These are phyloP conservation scores for Anguilla anguilla DNA, from an alignment of 2,797 vertebrate species.

Conservation along the genomic window DNA sequence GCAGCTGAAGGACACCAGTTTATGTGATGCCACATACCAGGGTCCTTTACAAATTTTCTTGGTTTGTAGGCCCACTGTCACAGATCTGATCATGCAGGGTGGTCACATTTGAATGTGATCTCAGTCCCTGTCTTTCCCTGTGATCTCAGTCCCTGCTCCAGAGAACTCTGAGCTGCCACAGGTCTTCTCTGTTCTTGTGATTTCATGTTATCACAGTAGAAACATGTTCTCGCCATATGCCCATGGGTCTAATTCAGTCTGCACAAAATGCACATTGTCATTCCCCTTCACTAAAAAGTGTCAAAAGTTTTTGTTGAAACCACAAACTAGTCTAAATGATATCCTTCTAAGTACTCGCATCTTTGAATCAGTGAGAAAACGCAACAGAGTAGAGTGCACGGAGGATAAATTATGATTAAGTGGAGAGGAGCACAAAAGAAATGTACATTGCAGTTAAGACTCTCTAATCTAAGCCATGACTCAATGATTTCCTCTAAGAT, in stretches of 20 bases:
- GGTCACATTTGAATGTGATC: background rate
- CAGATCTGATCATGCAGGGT: slow-evolving; percentile 5
- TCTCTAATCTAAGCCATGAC: background rate
- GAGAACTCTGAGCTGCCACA: background rate
- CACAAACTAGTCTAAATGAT: background rate
- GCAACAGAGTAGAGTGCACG: background rate
- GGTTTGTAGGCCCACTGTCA: background rate
- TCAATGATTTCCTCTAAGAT: background rate
- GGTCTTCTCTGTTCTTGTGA: background rate
- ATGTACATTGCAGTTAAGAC: background rate
- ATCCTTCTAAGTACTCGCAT: background rate
- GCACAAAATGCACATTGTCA: background rate
- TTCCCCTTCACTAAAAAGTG: background rate
- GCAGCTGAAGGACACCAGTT: slow-evolving; percentile 11
- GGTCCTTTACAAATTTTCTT: background rate
- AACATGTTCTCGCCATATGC: background rate
- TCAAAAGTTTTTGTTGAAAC: background rate
- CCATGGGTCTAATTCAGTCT: background rate
- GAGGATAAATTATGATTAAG: background rate
- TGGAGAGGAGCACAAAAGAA: background rate
- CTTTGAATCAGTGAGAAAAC: background rate
- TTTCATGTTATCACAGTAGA: background rate
- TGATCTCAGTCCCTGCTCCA: background rate
- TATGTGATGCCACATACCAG: background rate
- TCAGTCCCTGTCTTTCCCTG: background rate